phyloP scores from a whole-genome alignment of 1,140 invertebrate genomes.

The Drosophila nannoptera region DNA sequence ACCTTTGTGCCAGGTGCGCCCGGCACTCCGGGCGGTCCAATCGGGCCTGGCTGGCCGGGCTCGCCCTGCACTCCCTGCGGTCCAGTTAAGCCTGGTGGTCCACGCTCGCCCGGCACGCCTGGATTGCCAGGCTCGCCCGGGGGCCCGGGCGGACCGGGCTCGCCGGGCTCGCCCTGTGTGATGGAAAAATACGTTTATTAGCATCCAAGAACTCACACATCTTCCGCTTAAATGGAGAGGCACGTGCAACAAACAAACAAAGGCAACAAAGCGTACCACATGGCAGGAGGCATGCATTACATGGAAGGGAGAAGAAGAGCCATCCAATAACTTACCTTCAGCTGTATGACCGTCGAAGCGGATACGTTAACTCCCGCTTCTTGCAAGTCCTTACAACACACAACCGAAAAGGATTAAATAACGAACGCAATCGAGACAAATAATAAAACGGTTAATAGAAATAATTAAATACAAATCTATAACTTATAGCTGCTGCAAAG shows the following conservation, averaged over 20 bases:
- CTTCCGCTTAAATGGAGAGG: slow-evolving; percentile 33
- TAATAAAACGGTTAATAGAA: slow-evolving; percentile 51
- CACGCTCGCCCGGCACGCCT: slow-evolving; percentile 90
- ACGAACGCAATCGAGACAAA: slow-evolving; percentile 41
- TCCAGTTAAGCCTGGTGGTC: slow-evolving; percentile 81
- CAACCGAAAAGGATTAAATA: slow-evolving; percentile 41
- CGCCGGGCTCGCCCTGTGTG: slow-evolving; percentile 91
- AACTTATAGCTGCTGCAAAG: slow-evolving; percentile 60
- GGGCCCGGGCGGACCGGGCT: slow-evolving; percentile 92
- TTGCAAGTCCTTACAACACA: slow-evolving; percentile 87
- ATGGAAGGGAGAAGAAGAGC: slow-evolving; percentile 18
- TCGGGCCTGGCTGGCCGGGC: slow-evolving; percentile 84
- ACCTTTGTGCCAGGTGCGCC: slow-evolving; percentile 88
- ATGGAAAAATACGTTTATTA: slow-evolving; percentile 58
- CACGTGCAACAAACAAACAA: slow-evolving; percentile 45
- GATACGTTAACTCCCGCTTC: slow-evolving; percentile 93
- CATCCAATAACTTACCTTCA: slow-evolving; percentile 87
- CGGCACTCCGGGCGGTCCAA: slow-evolving; percentile 84
- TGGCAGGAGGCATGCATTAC: slow-evolving; percentile 19
- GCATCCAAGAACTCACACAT: slow-evolving; percentile 27
- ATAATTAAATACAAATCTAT: slow-evolving; percentile 13
- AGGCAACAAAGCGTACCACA: background rate
- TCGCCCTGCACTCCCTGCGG: slow-evolving; percentile 77
- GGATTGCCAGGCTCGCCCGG: slow-evolving; percentile 88
- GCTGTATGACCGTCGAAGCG: slow-evolving; percentile 90